Evolutionary conservation across 92 coral and sea anemone species (phyloP).

Genomic region (Bergia sp.): DNA sequence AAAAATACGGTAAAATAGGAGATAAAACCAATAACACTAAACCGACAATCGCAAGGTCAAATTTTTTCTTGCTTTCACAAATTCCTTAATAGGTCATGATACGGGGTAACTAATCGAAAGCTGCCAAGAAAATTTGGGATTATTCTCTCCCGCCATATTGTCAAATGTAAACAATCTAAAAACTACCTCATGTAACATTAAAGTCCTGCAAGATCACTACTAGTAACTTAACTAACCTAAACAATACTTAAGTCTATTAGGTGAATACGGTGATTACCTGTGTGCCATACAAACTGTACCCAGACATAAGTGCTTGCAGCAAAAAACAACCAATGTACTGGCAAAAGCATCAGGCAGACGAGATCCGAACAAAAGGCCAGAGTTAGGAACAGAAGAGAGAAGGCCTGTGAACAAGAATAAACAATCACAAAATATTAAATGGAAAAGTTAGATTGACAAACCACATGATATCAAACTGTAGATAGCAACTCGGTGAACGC

Average conservation of each 20-base stretch:
- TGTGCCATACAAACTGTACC: constrained; percentile 99
- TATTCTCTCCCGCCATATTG: constrained; percentile 42
- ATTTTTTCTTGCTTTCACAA: neutral
- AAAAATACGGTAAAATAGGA: neutral
- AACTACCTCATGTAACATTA: constrained; percentile 34
- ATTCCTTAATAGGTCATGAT: constrained; percentile 38
- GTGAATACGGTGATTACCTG: constrained; percentile 65
- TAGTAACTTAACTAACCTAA: constrained; percentile 4
- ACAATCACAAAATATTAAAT: constrained; percentile 20
- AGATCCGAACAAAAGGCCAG: constrained; percentile 97
- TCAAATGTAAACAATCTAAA: constrained; percentile 40
- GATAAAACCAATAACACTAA: constrained; percentile 11
- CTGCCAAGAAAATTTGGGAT: neutral
- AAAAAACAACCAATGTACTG: constrained; percentile 98
- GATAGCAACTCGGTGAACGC: neutral
- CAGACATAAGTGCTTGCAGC: constrained; percentile 99
- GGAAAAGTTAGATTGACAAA: constrained; percentile 33
- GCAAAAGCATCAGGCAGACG: constrained; percentile 87
- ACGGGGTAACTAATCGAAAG: constrained; percentile 33
- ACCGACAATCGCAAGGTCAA: constrained; percentile 1
- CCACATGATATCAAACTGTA: constrained; percentile 49
- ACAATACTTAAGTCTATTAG: neutral
- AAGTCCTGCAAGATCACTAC: constrained; percentile 28
- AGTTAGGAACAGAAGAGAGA: constrained; percentile 91
- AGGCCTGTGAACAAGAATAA: constrained; percentile 70